Base-by-base conservation (phyloP, 2,797 vertebrate species). In the Discoglossus pictus region DNA sequence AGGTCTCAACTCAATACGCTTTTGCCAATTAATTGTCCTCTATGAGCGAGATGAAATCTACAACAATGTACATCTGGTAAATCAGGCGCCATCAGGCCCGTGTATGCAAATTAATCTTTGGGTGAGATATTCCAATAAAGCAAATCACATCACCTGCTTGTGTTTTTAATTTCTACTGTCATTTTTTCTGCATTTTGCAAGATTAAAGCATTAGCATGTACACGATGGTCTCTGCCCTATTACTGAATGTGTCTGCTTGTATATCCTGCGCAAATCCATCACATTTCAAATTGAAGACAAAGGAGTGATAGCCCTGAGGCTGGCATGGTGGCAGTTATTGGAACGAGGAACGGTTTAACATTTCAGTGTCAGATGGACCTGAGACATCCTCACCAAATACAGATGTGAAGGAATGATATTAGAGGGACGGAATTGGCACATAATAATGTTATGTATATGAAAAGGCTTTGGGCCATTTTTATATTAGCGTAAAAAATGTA, bases 81-180 rank as follows among this genome's bases (percentile, higher is more conserved):
- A 43, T 34, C 53, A 15, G 13, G 66, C 55, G 50, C 31, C 13
- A 31, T 13, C 6, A 7, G 7, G 31, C 10, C 31, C 11, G 21
- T 25, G 15, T 21, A 31, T 39, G 53, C 53, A 27, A 34, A 66
- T 58, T 40, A 27, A 58, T 66, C 64, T 58, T 40, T 42, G 64
- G 53, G 64, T 42, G 53, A 66, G 53, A 68, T 53, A 13, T 61
- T 61, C 56, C 58, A 69, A 61, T 69, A 69, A 47, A 40, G 50
- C 15, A 34, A 42, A 51, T 50, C 46, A 34, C 66, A 48, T 69
- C 66, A 48, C 50, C 34, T 55, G 66, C 59, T 62, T 62, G 58
- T 47, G 47, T 16, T 61, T 68, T 48, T 69, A 48, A 69, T 69
- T 69, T 47, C 50, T 47, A 23, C 34, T 48, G 66, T 55, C 48